These are phyloP conservation scores for Lissocephala sabroskyi DNA, from an alignment of 2,888 invertebrate genomes.

Conservation along the genomic window DNA sequence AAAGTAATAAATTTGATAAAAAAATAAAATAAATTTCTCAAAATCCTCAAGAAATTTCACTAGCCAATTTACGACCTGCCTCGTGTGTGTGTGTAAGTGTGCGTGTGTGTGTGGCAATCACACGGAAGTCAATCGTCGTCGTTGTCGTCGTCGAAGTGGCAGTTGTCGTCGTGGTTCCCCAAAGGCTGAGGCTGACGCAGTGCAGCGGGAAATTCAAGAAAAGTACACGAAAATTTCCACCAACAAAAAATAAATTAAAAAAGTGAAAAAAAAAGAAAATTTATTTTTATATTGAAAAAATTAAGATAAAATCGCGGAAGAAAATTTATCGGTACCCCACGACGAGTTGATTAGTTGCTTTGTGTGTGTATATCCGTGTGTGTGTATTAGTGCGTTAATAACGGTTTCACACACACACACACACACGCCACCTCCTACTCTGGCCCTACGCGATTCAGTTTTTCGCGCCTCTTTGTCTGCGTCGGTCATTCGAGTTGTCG, in stretches of 20 bases:
- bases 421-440: background rate
- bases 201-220: constrained; percentile 5
- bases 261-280: constrained; percentile 14
- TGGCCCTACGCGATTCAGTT: constrained; percentile 3
- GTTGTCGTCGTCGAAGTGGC: too few species aligned
- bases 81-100: too few species aligned
- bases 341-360: constrained; percentile 12
- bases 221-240: constrained; percentile 5
- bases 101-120: constrained; percentile 36
- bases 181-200: constrained; percentile 6
- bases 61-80: too few species aligned
- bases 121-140: constrained; percentile 48
- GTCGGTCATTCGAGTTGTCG: constrained; percentile 2
- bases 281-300: constrained; percentile 23
- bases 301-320: constrained; percentile 9
- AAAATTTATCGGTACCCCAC: constrained; percentile 22
- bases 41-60: background rate
- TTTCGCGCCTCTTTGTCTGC: constrained; percentile 46
- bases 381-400: constrained; percentile 23
- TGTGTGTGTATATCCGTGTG: constrained; percentile 20
- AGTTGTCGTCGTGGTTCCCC: constrained; percentile 37
- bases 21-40: constrained; percentile 12
- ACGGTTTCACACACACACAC: background rate
- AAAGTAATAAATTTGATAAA: constrained; percentile 18
- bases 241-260: constrained; percentile 2